Base-by-base conservation (phyloP, 2,888 invertebrate genomes). In the Sarcophaga rosellei region DNA sequence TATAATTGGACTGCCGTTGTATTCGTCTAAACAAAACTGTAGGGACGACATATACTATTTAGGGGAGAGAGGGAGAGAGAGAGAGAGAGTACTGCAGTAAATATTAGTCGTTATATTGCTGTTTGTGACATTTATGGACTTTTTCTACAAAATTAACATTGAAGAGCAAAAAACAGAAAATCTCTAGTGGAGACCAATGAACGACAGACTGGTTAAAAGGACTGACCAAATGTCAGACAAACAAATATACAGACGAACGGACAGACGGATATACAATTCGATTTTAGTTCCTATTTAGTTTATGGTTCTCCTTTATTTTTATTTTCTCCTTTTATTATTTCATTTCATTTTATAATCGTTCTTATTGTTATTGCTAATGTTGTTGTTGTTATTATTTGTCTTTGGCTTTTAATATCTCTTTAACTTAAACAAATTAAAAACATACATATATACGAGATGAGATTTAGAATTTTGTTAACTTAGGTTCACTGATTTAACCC, bases 121-220 rank as follows among this genome's bases (percentile, higher is more conserved):
- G 86, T 62, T 82, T 75, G 79, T 82, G 86, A 86, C 86, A 83
- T 86, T 86, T 82, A 81, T 75, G 75, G 75, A 83, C 73, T 73
- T 82, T 80, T 79, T 86, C 68, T 35, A 35, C 23, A 35, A 80
- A 72, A 82, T 82, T 68, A 82, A 80, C 79, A 86, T 86, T 63
- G 68, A 78, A 68, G 78, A 74, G 62, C 69, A 69, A 35, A 35
- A 10, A 35, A 8, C 1, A 35, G 2, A 35, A 35, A 1, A 10
- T 8, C 35, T 35, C 35, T 35, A 35, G 68, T 68, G 75, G 62
- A 35, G 35, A 35, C 35, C 35, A 35, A 35, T 35, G 35, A 10
- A 35, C 35, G 35, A 35, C 6, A 35, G 35, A 35, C 35, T 35
- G 35, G 35, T 35, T 35, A 35, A 35, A 35, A 10, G 35, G 10